Evolutionary conservation across 1,140 invertebrate genomes (phyloP).

Genomic region (Caenorhabditis tropicalis): DNA sequence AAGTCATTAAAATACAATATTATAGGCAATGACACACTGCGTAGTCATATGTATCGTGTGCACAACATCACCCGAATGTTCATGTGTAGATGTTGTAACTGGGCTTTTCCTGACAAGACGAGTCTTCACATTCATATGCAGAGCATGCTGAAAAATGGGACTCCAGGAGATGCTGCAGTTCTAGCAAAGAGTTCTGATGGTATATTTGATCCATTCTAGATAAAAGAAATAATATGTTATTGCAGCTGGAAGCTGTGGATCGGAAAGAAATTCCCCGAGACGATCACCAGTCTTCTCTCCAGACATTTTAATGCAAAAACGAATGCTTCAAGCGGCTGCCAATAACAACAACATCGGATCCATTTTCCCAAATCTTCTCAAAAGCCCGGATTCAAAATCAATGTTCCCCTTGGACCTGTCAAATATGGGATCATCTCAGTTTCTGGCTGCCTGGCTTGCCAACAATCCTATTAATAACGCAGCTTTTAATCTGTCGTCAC

Average conservation of each 20-base stretch:
- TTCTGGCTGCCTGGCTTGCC: slow-evolving; percentile 53
- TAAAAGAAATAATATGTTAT: background rate
- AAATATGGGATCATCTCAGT: slow-evolving; percentile 44
- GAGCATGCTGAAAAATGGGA: slow-evolving; percentile 58
- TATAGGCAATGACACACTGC: slow-evolving; percentile 62
- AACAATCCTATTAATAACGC: slow-evolving; percentile 55
- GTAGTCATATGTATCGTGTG: slow-evolving; percentile 62
- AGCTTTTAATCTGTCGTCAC: background rate
- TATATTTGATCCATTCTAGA: background rate
- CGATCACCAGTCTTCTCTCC: background rate
- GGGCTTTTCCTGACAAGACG: slow-evolving; percentile 63
- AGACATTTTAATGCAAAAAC: background rate
- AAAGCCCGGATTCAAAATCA: background rate
- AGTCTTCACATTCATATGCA: slow-evolving; percentile 63
- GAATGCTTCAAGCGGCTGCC: background rate
- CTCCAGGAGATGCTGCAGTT: slow-evolving; percentile 60
- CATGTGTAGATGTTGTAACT: slow-evolving; percentile 62
- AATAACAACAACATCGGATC: slow-evolving; percentile 47
- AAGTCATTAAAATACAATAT: slow-evolving; percentile 43
- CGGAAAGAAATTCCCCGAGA: background rate
- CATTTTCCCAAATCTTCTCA: slow-evolving; percentile 40
- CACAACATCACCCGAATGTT: slow-evolving; percentile 61
- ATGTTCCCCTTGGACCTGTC: slow-evolving; percentile 6
- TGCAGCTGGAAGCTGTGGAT: background rate
- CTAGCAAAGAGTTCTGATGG: slow-evolving; percentile 58